Percentiles rank a stretch among this genome's conserved stretches.
Evolutionary conservation across 2,797 vertebrate species (phyloP).

Genomic region (Poeciliopsis paucimaculata): DNA sequence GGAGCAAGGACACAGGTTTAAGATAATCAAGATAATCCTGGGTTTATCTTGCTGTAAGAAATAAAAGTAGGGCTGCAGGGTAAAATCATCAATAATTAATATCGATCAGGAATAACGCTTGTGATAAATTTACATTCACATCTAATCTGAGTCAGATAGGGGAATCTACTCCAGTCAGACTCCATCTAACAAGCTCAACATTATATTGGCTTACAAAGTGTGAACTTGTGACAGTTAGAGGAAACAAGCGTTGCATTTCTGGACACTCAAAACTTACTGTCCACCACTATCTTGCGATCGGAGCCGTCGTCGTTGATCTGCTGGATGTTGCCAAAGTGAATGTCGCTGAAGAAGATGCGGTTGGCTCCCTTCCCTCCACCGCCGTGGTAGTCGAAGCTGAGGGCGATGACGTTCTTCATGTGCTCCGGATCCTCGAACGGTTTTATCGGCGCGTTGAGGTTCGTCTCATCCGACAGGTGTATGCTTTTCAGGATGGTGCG

Average conservation of each 20-base stretch:
- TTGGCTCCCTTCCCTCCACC: conserved; percentile 89
- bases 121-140: background rate
- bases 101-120: background rate
- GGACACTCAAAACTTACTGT: conserved; percentile 85
- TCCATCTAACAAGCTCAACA: background rate
- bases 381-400: conserved; percentile 93
- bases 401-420: conserved; percentile 98
- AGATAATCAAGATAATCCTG: no score
- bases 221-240: background rate
- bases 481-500: conserved; percentile 97
- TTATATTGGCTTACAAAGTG: background rate
- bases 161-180: background rate
- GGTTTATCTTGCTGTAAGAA: background rate
- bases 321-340: conserved; percentile 99
- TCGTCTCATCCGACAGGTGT: conserved; percentile 96
- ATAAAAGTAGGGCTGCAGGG: background rate
- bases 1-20: background rate
- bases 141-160: background rate
- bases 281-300: conserved; percentile 90
- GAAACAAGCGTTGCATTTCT: background rate
- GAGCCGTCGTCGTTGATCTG: conserved; percentile 94
- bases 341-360: conserved; percentile 97
- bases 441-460: conserved; percentile 94
- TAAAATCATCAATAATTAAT: background rate
- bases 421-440: conserved; percentile 95